These are phyloP conservation scores for Cremastinae sp. DNA, from an alignment of 2,888 invertebrate species.

Conservation along the genomic window DNA sequence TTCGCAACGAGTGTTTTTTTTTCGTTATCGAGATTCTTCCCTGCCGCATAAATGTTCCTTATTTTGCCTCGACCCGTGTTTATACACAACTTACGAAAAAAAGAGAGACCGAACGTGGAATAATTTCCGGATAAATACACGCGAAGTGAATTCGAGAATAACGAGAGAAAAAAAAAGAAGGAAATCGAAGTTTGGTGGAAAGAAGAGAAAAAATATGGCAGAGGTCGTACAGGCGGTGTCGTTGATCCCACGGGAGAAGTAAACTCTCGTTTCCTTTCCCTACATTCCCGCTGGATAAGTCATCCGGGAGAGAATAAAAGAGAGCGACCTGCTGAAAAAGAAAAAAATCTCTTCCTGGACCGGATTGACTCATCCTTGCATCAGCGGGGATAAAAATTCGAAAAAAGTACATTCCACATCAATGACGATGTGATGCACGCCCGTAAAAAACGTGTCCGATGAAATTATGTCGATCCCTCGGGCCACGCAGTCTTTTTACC, in stretches of 20 bases:
- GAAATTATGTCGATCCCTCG: conserved; percentile 56
- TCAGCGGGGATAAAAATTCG: conserved; percentile 39
- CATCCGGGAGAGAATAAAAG: conserved; percentile 1
- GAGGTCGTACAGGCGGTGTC: conserved; percentile 27
- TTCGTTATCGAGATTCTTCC: too few relatives aligned
- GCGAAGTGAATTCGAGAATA: conserved; percentile 38
- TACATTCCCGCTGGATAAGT: conserved; percentile 10
- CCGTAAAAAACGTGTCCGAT: conserved; percentile 17
- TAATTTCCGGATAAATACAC: conserved; percentile 37
- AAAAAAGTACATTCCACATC: conserved; percentile 12
- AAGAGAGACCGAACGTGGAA: conserved; percentile 37
- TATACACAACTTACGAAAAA: background rate
- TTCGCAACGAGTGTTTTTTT: too few relatives aligned
- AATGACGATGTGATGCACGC: conserved; percentile 14
- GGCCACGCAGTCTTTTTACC: conserved; percentile 41
- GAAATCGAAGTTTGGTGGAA: background rate
- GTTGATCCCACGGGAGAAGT: conserved; percentile 50
- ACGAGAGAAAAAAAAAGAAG: conserved; percentile 14
- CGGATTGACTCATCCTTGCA: conserved; percentile 49
- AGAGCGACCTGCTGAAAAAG: background rate
- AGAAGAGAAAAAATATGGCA: conserved; percentile 18
- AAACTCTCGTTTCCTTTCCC: conserved; percentile 24
- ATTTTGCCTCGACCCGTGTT: too few relatives aligned
- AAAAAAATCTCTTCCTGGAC: conserved; percentile 24
- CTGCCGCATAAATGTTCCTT: too few relatives aligned